These are phyloP conservation scores for Hemiscyllium ocellatum DNA, from an alignment of 2,113 vertebrate species.

Conservation along the genomic window DNA sequence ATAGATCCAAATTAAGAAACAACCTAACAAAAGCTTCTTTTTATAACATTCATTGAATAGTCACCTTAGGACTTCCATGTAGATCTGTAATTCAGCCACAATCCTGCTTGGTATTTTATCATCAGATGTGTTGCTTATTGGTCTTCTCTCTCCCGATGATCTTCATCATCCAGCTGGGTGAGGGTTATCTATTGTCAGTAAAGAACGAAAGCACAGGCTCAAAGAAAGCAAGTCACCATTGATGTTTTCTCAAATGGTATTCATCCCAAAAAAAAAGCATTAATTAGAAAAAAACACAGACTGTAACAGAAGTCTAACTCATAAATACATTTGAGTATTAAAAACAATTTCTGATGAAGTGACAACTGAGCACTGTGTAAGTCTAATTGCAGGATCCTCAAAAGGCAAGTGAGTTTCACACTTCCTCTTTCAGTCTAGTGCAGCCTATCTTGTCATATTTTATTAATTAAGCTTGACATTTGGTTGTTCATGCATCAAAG, in stretches of 20 bases:
- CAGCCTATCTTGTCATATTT: neutral
- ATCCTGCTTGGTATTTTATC: neutral
- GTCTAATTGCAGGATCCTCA: neutral
- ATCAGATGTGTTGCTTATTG: neutral
- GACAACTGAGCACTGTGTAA: neutral
- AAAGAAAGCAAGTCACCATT: neutral
- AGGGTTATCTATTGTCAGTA: neutral
- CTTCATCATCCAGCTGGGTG: neutral
- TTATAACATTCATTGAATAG: neutral
- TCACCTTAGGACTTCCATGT: neutral
- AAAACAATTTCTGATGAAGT: neutral
- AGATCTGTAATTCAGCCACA: no score
- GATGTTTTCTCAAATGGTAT: neutral
- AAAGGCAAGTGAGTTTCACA: neutral
- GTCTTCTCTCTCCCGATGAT: neutral
- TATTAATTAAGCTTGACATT: constrained; percentile 5
- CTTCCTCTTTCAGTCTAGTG: neutral
- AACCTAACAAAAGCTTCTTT: neutral
- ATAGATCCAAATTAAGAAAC: neutral
- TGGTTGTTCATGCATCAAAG: neutral
- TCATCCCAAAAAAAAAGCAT: neutral
- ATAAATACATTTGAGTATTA: neutral
- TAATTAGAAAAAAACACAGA: neutral
- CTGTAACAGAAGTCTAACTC: neutral
- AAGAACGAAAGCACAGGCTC: neutral